Percentiles rank a stretch among this genome's conserved stretches.
phyloP scores from a whole-genome alignment of 1,140 invertebrate genomes.

The Bombus confusus region DNA sequence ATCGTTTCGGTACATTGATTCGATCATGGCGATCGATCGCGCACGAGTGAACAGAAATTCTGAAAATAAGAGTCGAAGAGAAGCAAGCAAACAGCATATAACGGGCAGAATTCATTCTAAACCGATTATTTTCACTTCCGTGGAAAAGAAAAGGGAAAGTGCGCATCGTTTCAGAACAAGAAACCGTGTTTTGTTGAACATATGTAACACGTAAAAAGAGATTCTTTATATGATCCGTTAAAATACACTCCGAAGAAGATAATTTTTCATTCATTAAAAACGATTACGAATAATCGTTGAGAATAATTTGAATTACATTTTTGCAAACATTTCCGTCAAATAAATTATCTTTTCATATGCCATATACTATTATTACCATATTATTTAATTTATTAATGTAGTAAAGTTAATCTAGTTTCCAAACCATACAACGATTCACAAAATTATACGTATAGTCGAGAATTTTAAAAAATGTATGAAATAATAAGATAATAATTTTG shows the following conservation, averaged over 20 bases:
- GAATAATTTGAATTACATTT: not conserved
- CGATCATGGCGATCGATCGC: slow-evolving; percentile 34
- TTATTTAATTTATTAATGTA: too few species aligned
- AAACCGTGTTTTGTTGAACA: slow-evolving; percentile 33
- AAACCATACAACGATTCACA: not conserved
- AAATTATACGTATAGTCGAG: too few species aligned
- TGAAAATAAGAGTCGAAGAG: slow-evolving; percentile 66
- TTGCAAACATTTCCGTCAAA: not conserved
- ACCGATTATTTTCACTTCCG: slow-evolving; percentile 73
- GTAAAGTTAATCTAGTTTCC: not conserved
- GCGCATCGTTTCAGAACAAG: slow-evolving; percentile 58
- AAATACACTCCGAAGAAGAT: not conserved
- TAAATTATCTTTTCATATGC: not conserved
- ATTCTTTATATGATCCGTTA: not conserved
- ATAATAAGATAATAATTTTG: not conserved
- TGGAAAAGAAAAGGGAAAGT: slow-evolving; percentile 76
- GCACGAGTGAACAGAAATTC: slow-evolving; percentile 64
- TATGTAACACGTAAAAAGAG: not conserved
- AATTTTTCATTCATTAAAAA: not conserved
- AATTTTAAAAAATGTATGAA: not conserved
- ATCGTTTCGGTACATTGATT: slow-evolving; percentile 29
- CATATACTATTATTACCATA: not conserved
- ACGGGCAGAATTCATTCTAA: slow-evolving; percentile 57
- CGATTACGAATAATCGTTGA: not conserved
- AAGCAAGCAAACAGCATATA: slow-evolving; percentile 59